Conservation (phyloP, 2,797 vertebrate genomes). For the Leucoraja ocellata region DNA sequence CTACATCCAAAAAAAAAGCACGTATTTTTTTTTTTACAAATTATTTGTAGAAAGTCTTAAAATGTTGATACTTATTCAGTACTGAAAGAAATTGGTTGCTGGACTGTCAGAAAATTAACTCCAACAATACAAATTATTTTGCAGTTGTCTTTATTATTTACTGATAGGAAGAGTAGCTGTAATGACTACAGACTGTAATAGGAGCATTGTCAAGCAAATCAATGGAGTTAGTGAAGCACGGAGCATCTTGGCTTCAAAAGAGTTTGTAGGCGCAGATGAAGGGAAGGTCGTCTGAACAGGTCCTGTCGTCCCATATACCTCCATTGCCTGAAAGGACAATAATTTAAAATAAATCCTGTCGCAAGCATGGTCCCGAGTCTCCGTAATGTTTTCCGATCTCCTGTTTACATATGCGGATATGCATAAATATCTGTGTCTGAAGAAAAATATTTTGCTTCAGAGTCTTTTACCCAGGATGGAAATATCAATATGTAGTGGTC, state of each 20-base stretch:
- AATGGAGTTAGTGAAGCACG: neutral
- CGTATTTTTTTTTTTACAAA: neutral
- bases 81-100: neutral
- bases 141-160: neutral
- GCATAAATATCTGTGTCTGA: neutral
- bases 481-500: too few relatives aligned
- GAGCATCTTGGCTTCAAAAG: neutral
- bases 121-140: constrained; percentile 10
- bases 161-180: neutral
- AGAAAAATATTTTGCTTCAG: too few relatives aligned
- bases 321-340: neutral
- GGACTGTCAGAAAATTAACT: constrained; percentile 3
- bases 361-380: neutral
- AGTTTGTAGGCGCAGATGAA: constrained; percentile 13
- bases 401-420: neutral
- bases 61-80: neutral
- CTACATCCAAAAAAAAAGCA: too few relatives aligned
- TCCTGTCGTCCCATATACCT: neutral
- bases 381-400: neutral
- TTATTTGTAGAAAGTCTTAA: neutral
- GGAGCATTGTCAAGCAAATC: neutral
- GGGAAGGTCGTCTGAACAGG: constrained; percentile 16
- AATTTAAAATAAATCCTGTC: neutral
- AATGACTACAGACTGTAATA: neutral
- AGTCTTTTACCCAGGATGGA: too few relatives aligned